These are phyloP conservation scores for Myodes glareolus DNA, from an alignment of 2,113 vertebrate species.

Conservation along the genomic window DNA sequence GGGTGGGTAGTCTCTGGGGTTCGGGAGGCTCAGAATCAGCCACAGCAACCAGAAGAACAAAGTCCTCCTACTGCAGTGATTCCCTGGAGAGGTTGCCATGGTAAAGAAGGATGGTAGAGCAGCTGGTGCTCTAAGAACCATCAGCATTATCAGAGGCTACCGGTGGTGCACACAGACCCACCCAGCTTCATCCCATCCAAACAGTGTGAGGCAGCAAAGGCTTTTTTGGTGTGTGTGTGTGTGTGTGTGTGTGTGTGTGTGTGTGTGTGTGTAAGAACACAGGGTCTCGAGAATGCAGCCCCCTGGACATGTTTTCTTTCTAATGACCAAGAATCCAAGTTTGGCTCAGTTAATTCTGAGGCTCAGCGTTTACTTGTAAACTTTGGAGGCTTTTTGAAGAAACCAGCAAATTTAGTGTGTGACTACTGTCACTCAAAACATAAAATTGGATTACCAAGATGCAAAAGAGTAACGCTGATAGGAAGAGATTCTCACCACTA, in stretches of 20 bases:
- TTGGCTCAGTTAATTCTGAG: not conserved
- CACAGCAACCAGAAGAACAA: constrained; percentile 73
- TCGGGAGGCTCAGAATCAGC: constrained; percentile 51
- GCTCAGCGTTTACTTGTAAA: not conserved
- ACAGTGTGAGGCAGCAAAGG: not conserved
- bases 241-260: not conserved
- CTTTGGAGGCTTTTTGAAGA: not conserved
- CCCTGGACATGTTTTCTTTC: not conserved
- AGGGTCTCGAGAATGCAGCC: not conserved
- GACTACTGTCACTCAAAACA: not conserved
- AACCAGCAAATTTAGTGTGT: not conserved
- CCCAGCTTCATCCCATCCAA: constrained; percentile 8
- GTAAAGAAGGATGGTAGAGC: constrained; percentile 65
- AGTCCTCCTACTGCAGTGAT: constrained; percentile 59
- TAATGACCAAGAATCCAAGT: not conserved
- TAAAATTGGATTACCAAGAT: not conserved
- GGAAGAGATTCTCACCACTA: not conserved
- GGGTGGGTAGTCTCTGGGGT: not conserved
- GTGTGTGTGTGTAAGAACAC: not conserved
- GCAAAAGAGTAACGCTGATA: not conserved
- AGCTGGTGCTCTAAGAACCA: constrained; percentile 32
- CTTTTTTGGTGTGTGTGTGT: not conserved
- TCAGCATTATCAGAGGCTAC: not conserved
- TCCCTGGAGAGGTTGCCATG: constrained; percentile 78
- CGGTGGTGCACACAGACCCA: not conserved